Evolutionary conservation across 2,113 vertebrate species (phyloP), one percentile per base, ranked within the genome.

Genomic region (Tachycineta bicolor): DNA sequence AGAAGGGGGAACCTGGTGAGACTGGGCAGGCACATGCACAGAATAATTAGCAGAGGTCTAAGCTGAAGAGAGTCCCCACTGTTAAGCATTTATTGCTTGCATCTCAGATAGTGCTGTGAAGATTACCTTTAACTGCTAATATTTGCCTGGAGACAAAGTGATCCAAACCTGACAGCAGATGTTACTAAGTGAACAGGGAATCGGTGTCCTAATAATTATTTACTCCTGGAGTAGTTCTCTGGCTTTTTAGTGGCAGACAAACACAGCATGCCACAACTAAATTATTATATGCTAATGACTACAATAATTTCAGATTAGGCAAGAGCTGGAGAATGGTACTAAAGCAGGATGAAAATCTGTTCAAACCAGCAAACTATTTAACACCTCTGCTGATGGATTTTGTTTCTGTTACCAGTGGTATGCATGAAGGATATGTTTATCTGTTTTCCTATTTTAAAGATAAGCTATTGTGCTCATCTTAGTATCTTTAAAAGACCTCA

Each of bases 41-140:
- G 73, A 73, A 78, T 87, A 93, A 94, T 96, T 92, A 92, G 62
- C 28, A 91, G 89, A 85, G 64, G 21, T 71, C 70, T 69, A 83
- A 92, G 37, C 18, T 91, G 90, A 84, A 64, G 55, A 55, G 74
- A 77, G 12, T 25, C 10, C 93, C 90, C 29, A 73, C 81, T 73
- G 91, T 63, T 89, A 77, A 56, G 86, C 33, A 63, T 62, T 83
- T 95, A 82, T 83, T 87, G 31, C 15, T 84, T 80, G 50, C 70
- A n/a, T 60, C 53, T 85, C 68, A 89, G 62, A 55, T 37, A 69
- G 67, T 41, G 71, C 67, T 78, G 67, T 87, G 87, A 91, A 81
- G 87, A 71, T 83, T 83, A 47, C 50, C 56, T 94, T 86, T 79
- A 89, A 75, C 44, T 18, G 33, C 26, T 50, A 59, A 68, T 82